A percentile compares a stretch with the other conserved stretches of the same genome.
phyloP scores from a whole-genome alignment of 2,888 invertebrate species.

The Herminia tarsipennalis region DNA sequence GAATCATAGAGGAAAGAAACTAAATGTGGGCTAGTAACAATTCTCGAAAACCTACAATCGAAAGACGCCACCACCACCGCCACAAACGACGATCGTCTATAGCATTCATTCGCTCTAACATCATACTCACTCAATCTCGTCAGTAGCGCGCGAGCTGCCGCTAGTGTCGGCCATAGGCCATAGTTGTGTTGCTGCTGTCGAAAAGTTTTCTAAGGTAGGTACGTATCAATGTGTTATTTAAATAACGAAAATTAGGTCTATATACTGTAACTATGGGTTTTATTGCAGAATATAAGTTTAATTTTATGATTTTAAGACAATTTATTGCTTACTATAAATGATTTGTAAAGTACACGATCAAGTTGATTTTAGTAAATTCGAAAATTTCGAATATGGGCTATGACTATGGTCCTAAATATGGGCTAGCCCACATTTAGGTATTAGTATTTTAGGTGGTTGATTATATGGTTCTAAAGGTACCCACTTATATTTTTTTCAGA shows the following conservation, averaged over 20 bases:
- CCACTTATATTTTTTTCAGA: not conserved
- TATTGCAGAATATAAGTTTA: not conserved
- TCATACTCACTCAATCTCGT: too few relatives aligned
- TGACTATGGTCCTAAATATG: not conserved
- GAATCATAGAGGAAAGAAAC: too few relatives aligned
- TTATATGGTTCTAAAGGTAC: not conserved
- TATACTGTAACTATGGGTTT: not conserved
- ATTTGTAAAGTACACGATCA: not conserved
- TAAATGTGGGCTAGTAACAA: not conserved
- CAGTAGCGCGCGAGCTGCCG: too few relatives aligned
- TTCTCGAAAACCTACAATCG: too few relatives aligned
- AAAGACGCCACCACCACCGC: too few relatives aligned
- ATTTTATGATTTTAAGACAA: too few relatives aligned
- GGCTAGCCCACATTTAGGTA: not conserved
- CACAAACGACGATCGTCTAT: not conserved
- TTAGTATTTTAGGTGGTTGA: too few relatives aligned
- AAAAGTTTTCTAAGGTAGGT: not conserved
- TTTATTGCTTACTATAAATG: too few relatives aligned
- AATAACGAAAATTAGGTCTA: not conserved
- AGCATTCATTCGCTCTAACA: not conserved
- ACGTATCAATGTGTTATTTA: not conserved
- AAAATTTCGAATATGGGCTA: not conserved
- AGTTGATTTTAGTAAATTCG: conserved; percentile 1
- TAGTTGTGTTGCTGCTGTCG: not conserved
- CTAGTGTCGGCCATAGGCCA: too few relatives aligned